Evolutionary conservation across 2,113 vertebrate species (phyloP).

Genomic region (Alligator mississippiensis): DNA sequence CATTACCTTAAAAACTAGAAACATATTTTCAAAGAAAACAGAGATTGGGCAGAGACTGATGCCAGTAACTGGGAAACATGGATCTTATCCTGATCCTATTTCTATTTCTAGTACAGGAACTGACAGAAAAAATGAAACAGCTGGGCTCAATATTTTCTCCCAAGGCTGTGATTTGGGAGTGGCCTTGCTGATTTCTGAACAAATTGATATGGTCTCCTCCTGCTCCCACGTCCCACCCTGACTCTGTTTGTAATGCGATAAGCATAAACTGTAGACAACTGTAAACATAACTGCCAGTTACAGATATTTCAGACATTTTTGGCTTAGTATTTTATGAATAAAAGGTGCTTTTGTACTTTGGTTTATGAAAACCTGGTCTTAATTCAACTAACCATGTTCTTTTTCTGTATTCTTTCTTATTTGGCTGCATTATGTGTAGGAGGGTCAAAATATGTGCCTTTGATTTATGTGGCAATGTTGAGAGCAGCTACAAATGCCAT

Average conservation of each 20-base stretch:
- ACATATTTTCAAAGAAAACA: neutral
- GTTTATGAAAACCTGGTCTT: neutral
- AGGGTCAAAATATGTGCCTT: conserved; percentile 28
- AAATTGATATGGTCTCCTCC: neutral
- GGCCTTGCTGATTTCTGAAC: neutral
- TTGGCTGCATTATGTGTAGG: conserved; percentile 25
- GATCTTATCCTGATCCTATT: neutral
- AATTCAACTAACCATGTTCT: neutral
- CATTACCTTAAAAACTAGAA: neutral
- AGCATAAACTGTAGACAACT: neutral
- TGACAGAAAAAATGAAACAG: neutral
- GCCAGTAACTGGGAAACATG: neutral
- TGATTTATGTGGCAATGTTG: conserved; percentile 69
- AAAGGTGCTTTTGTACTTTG: neutral
- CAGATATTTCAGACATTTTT: neutral
- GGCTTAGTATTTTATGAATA: neutral
- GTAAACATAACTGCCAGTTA: neutral
- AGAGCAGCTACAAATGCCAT: conserved; percentile 52
- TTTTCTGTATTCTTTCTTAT: neutral
- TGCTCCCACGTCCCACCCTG: neutral
- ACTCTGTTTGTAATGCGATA: neutral
- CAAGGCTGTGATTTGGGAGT: neutral
- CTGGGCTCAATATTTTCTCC: neutral
- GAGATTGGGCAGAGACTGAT: neutral
- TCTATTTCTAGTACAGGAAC: neutral